Evolutionary conservation across 2,797 vertebrate species (phyloP), one percentile per base, ranked within the genome.

Genomic region (Luscinia luscinia): DNA sequence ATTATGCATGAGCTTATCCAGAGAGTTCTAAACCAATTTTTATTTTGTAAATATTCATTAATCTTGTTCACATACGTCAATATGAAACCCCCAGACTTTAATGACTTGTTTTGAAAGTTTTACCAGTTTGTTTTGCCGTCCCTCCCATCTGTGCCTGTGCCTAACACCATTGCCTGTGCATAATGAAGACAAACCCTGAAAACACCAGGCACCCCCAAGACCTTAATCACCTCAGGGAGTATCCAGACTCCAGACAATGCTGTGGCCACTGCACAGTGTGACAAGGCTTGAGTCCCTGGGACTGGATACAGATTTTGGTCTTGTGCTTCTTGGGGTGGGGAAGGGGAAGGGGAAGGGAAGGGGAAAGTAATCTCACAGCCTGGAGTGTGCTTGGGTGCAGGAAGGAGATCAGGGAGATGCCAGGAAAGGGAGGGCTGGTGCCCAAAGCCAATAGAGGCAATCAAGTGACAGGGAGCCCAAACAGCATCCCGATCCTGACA

Each of bases 401-500:
- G 45, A 73, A 64, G 23, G 40, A 46, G 3, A 3, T 32, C 46
- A 46, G 43, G 24, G 26, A 76, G 12, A 27, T 4, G 3, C 12
- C 8, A 59, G 16, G 51, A 14, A 58, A 49, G 15, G 24, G 4
- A 68, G 15, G 30, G 10, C n/a, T 28, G 32, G 14, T 6, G 4
- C 6, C 19, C 58, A 81, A 54, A 94, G 19, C 6, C 62, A 75
- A 11, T 0, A n/a, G 26, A 43, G 2, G 9, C 1, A 1, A 19
- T 28, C 23, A 70, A 15, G 26, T 36, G 58, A 68, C 36, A 48
- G 13, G 6, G 45, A 94, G 28, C 38, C 15, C 13, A 22, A 74
- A 9, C 3, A 67, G 4, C 0, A 0, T 18, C 20, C 12, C 41
- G 6, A 14, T 61, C 49, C 45, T 73, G 36, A 24, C 0, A 0